Evolutionary conservation across 1,140 invertebrate species (phyloP), one percentile per base, ranked within the genome.

Genomic region (Panagrolaimus sp.): DNA sequence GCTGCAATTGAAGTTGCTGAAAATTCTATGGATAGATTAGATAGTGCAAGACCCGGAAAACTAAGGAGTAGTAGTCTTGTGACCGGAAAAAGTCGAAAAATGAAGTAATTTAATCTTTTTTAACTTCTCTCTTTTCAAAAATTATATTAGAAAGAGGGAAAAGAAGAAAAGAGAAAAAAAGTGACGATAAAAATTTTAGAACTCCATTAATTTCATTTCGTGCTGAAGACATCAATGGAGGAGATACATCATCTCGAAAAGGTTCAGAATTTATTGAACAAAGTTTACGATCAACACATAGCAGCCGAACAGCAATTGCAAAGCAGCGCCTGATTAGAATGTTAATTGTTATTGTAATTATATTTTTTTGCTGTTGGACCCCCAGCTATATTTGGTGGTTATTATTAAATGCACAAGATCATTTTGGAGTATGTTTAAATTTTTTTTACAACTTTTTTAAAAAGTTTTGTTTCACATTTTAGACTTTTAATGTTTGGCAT

Each of bases 291-390:
- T 82, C 79, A 11, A 82, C 80, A 7, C 80, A 82, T 47, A 69
- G 68, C 46, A 70, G 71, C n/a, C 72, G 75, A 61, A 81, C 70
- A n/a, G 75, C 75, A 4, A 68, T 83, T 27, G 80, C 77, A 8
- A 82, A 82, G 62, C 76, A 82, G 64, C 20, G 80, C 13, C 69
- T 94, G 9, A 92, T 95, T 43, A 87, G 90, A 74, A 94, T 95
- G 92, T 86, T 95, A 43, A 92, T 92, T 74, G 91, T 93, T 2
- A 89, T 94, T 1, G 91, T 94, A 9, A 82, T 92, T 42, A 91
- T 93, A 78, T 95, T 94, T 84, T 95, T 95, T 84, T 87, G 93
- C 13, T 95, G 91, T 82, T 94, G 92, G 92, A 90, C 92, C 0
- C 92, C 92, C 0, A 81, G 93, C 0, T 92, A 92, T 76, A 88